phyloP scores from a whole-genome alignment of 2,113 vertebrate species.

The Halcyon malimbica region DNA sequence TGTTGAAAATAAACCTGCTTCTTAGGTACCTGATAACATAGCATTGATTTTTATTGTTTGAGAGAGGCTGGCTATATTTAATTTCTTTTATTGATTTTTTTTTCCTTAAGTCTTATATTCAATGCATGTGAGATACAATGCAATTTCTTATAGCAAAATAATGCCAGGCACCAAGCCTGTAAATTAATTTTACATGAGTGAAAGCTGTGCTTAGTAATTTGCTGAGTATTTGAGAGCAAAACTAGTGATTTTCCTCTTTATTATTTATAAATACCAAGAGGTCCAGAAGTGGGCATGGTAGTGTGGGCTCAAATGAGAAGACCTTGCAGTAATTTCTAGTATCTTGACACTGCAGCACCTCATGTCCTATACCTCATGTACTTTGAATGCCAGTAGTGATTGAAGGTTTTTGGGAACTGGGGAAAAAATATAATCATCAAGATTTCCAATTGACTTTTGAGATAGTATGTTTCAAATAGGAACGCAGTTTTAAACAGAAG shows the following conservation, averaged over 20 bases:
- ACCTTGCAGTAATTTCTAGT: constrained; percentile 30
- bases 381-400: constrained; percentile 34
- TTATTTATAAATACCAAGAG: constrained; percentile 66
- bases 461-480: constrained; percentile 3
- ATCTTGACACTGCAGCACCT: constrained; percentile 5
- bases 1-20: constrained; percentile 72
- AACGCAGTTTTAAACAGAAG: not conserved
- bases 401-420: not conserved
- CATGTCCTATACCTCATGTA: not conserved
- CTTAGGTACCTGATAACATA: constrained; percentile 54
- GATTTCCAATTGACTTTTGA: not conserved
- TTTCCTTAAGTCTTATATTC: constrained; percentile 57
- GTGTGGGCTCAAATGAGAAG: constrained; percentile 19
- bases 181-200: constrained; percentile 66
- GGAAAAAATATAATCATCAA: not conserved
- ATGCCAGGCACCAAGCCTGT: constrained; percentile 21
- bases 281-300: not conserved
- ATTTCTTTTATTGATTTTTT: constrained; percentile 70
- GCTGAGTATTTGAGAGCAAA: constrained; percentile 61
- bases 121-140: constrained; percentile 58
- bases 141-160: constrained; percentile 60
- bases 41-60: constrained; percentile 75
- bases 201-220: constrained; percentile 58
- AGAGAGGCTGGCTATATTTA: constrained; percentile 70
- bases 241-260: constrained; percentile 54